Evolutionary conservation across 2,888 invertebrate genomes (phyloP), one percentile per base, ranked within the genome.

Genomic region (Troilus luridus): DNA sequence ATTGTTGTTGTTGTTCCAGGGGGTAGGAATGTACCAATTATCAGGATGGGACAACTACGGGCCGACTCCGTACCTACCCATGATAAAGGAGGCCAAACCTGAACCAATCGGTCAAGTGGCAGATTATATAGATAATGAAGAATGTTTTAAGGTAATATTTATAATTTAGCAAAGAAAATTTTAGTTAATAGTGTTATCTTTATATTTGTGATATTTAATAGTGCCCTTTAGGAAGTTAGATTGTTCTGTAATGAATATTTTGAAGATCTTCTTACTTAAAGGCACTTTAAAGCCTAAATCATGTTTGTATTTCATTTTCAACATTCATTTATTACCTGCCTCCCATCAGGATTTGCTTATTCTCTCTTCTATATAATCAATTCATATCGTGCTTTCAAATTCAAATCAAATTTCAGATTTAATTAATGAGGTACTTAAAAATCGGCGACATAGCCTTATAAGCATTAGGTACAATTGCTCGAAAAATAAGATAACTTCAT

Each of bases 91-190:
- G 93, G 96, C 96, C 0, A 97, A 97, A 93, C 96, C 96, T 0
- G 97, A 97, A 93, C 97, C 97, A 0, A 96, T 97, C 77, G 97
- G 97, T 0, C 97, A 97, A 94, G 97, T 97, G 7, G 96, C 97
- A 12, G 97, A 97, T 92, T 96, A 96, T 93, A 96, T 96, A 88
- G 97, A 98, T 93, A 98, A 98, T 94, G 95, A 97, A 92, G 98
- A 98, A 93, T 97, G 97, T 93, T 99, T 99, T 94, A 96, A 96
- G 92, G 93, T 93, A 92, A 92, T 92, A 90, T 67, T 10, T 88
- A 5, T 56, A 24, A 54, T 12, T 56, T 58, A 8, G 9, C 17
- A 58, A 41, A 12, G 14, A 56, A 5, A 64, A 17, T 27, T 9
- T 64, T 24, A 67, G 12, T 67, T n/a, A 64, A 64, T 21, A 64